Base-by-base conservation (phyloP, 2,888 invertebrate genomes). In the Pterostichus madidus region DNA sequence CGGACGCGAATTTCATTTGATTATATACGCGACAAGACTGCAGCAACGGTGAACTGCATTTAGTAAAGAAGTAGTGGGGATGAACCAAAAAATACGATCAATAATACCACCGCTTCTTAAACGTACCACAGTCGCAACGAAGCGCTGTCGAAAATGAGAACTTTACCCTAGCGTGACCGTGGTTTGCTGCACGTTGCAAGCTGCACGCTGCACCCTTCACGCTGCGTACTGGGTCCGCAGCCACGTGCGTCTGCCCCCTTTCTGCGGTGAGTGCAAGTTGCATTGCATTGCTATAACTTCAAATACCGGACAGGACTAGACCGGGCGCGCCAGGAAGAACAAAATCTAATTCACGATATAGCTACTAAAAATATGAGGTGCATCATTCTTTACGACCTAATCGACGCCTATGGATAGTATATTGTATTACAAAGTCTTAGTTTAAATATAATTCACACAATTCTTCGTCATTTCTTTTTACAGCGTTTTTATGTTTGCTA, bases 41-140 rank as follows among this genome's bases (percentile, higher is more conserved):
- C 87, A 87, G 87, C 86, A 85, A 86, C 86, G 87, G 87, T 86
- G 87, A 85, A 86, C 86, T 86, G 83, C 83, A 83, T 83, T 83
- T 83, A 83, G 83, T 83, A 77, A 83, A 83, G 83, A 83, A 83
- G 83, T 78, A 75, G 78, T 85, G 88, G 88, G 89, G 89, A 88
- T 89, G 90, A 89, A 90, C 90, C 90, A 90, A 90, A 90, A 90
- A 90, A 90, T 90, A 89, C 90, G 90, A 90, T 90, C 90, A 90
- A 90, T 90, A 90, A 89, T 88, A 89, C 87, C 85, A 85, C 86
- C 89, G 87, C 89, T 90, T 90, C 90, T 90, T 90, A 90, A 89
- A 89, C 88, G 84, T 85, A 88, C 89, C 89, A 89, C 90, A 89
- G 89, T 89, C 89, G 89, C 89, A 88, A 88, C 87, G 89, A 88